phyloP scores from a whole-genome alignment of 2,888 invertebrate species.

The Tachina grossa region DNA sequence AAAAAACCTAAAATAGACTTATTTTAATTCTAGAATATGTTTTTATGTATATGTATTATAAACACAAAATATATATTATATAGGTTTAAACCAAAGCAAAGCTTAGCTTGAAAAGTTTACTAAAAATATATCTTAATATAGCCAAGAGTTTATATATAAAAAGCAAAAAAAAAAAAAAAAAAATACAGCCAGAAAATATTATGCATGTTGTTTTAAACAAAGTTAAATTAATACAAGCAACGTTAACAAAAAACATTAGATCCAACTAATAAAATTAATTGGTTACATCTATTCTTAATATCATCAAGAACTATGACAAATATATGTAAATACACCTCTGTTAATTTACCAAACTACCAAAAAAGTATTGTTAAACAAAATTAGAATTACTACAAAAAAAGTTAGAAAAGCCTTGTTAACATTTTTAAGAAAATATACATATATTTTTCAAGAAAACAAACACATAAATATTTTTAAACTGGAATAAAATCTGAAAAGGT shows the following conservation, averaged over 20 bases:
- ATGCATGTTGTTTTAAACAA: constrained; percentile 14
- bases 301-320: constrained; percentile 5
- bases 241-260: constrained; percentile 49
- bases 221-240: constrained; percentile 24
- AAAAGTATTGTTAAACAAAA: constrained; percentile 45
- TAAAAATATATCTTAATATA: constrained; percentile 1
- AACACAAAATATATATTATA: constrained; percentile 71
- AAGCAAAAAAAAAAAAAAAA: constrained; percentile 12
- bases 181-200: not conserved
- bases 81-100: constrained; percentile 32
- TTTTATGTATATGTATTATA: constrained; percentile 15
- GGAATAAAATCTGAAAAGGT: constrained; percentile 67
- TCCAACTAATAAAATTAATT: constrained; percentile 36
- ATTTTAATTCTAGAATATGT: constrained; percentile 40
- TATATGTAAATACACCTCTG: constrained; percentile 23
- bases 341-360: constrained; percentile 55
- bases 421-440: constrained; percentile 41
- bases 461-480: constrained; percentile 50
- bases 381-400: constrained; percentile 34
- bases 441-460: constrained; percentile 43
- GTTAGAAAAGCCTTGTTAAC: constrained; percentile 55
- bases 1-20: constrained; percentile 48
- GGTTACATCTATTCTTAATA: constrained; percentile 17
- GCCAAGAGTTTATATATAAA: constrained; percentile 7
- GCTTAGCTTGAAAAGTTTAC: constrained; percentile 1